These are phyloP conservation scores for Hipparchia sbordonii DNA, from an alignment of 2,888 invertebrate species.

Conservation along the genomic window DNA sequence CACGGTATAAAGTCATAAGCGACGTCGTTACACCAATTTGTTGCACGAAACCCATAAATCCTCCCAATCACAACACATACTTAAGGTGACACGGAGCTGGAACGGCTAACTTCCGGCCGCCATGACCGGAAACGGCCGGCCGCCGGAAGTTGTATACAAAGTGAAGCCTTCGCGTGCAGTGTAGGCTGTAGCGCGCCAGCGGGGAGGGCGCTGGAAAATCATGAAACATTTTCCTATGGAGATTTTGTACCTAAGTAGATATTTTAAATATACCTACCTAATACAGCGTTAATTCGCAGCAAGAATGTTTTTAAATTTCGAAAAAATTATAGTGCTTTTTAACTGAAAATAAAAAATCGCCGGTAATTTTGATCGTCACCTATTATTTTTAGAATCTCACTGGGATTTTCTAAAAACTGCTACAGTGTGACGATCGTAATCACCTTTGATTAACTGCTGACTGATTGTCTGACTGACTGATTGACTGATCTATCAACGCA, in stretches of 20 bases:
- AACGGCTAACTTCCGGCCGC: slow-evolving; percentile 68
- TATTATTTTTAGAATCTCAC: no score
- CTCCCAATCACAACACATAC: slow-evolving; percentile 72
- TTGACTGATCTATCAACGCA: no score
- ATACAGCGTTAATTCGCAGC: no score
- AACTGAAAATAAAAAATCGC: no score
- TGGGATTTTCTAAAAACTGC: no score
- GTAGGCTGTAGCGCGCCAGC: slow-evolving; percentile 19
- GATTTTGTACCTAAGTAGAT: slow-evolving; percentile 1
- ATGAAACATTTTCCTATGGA: slow-evolving; percentile 30
- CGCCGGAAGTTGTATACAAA: slow-evolving; percentile 78
- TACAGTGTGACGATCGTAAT: no score
- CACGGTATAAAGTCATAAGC: slow-evolving; percentile 29
- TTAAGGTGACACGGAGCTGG: slow-evolving; percentile 76
- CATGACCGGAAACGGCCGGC: slow-evolving; percentile 58
- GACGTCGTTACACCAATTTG: slow-evolving; percentile 58
- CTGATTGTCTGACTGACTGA: no score
- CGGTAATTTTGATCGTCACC: no score
- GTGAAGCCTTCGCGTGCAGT: slow-evolving; percentile 77
- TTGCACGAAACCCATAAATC: slow-evolving; percentile 64
- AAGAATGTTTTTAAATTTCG: no score
- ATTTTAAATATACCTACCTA: background rate
- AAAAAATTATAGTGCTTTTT: no score
- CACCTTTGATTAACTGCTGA: no score
- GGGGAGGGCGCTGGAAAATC: slow-evolving; percentile 40